A percentile compares a stretch with the other conserved stretches of the same genome.
These are phyloP conservation scores for Pachypeltis micranthus DNA, from an alignment of 1,140 invertebrate species.

Conservation along the genomic window DNA sequence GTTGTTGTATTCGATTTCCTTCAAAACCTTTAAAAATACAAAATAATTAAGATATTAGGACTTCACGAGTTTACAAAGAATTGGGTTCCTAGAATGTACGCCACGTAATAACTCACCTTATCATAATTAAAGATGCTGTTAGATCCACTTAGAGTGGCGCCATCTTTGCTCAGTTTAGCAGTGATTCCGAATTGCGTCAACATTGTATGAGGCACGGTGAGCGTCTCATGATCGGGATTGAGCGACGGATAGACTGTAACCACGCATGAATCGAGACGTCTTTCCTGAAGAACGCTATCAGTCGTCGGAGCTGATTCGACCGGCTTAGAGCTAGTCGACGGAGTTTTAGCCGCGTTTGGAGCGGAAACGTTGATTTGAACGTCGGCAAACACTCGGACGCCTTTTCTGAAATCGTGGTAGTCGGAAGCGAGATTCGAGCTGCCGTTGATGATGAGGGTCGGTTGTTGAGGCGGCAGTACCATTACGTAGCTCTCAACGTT, in stretches of 20 bases:
- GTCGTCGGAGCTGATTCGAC: constrained; percentile 22
- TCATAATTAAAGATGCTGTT: constrained; percentile 78
- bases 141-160: constrained; percentile 69
- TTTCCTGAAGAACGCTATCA: constrained; percentile 27
- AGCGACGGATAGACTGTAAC: constrained; percentile 85
- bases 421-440: constrained; percentile 69
- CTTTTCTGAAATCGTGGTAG: constrained; percentile 71
- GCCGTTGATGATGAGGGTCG: constrained; percentile 71
- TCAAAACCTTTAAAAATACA: constrained; percentile 47
- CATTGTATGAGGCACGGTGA: constrained; percentile 62
- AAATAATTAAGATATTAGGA: too few species aligned
- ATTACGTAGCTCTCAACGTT: constrained; percentile 72
- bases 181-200: constrained; percentile 58
- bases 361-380: constrained; percentile 52
- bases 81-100: too few species aligned
- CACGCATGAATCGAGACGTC: constrained; percentile 73
- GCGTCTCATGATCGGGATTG: constrained; percentile 85
- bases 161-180: constrained; percentile 68
- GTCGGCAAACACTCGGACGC: constrained; percentile 73
- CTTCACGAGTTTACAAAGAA: too few species aligned
- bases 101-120: constrained; percentile 46
- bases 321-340: not conserved
- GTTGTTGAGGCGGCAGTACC: constrained; percentile 72
- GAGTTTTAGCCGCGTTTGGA: constrained; percentile 26
- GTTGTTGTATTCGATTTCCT: constrained; percentile 83